These are phyloP conservation scores for Helicoverpa zea DNA, from an alignment of 1,140 invertebrate species.

Conservation along the genomic window DNA sequence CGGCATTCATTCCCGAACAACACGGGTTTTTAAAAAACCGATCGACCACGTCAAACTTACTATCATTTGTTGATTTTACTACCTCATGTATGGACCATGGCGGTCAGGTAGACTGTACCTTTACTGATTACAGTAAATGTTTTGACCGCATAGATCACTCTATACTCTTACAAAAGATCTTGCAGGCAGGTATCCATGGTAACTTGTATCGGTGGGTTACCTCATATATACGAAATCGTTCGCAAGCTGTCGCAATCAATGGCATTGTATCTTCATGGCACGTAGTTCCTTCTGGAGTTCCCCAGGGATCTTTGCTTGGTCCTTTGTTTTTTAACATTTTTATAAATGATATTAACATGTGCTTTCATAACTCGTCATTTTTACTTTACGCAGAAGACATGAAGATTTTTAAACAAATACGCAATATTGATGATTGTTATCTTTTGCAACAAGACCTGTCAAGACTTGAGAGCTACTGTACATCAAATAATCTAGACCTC, in stretches of 20 bases:
- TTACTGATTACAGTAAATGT: slow-evolving; percentile 13
- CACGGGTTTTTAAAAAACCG: not conserved
- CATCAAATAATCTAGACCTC: too few relatives aligned
- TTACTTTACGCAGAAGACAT: too few relatives aligned
- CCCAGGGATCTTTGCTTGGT: not conserved
- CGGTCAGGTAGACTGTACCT: not conserved
- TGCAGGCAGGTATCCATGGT: not conserved
- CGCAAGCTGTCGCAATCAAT: too few relatives aligned
- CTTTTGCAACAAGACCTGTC: too few relatives aligned
- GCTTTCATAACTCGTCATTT: too few relatives aligned
- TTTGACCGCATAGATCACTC: not conserved
- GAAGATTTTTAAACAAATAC: too few relatives aligned
- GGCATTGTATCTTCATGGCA: not conserved
- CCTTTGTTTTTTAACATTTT: too few relatives aligned
- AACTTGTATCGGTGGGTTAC: too few relatives aligned
- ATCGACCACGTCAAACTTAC: not conserved
- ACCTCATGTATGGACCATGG: not conserved
- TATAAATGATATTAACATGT: too few relatives aligned
- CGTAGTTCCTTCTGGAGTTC: not conserved
- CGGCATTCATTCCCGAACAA: not conserved
- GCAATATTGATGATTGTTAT: too few relatives aligned
- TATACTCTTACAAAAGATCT: not conserved
- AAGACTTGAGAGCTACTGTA: too few relatives aligned
- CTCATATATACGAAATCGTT: too few relatives aligned
- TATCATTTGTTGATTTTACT: not conserved